Percentiles rank a stretch among this genome's conserved stretches.
Evolutionary conservation across 2,113 vertebrate genomes (phyloP).

Genomic region (Pipa parva): DNA sequence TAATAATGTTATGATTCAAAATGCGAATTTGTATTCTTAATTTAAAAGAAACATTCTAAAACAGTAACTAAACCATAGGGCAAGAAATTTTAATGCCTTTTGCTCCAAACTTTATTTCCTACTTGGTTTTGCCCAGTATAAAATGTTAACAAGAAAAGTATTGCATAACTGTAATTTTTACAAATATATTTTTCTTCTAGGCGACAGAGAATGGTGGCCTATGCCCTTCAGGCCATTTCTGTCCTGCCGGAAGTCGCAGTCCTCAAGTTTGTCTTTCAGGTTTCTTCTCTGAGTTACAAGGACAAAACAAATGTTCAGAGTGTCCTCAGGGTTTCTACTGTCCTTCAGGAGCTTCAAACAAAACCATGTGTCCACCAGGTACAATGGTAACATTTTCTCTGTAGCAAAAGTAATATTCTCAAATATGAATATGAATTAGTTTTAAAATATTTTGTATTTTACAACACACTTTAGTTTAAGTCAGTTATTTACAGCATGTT

Average conservation of each 20-base stretch:
- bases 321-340: constrained; percentile 59
- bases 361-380: constrained; percentile 48
- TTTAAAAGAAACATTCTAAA: no score
- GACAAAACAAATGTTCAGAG: constrained; percentile 39
- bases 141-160: no score
- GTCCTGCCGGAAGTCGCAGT: constrained; percentile 62
- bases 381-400: neutral
- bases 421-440: no score
- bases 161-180: no score
- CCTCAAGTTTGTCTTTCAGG: constrained; percentile 71
- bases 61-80: no score
- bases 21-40: no score
- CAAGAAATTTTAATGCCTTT: no score
- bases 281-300: constrained; percentile 59
- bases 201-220: constrained; percentile 52
- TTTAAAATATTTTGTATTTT: constrained; percentile 30
- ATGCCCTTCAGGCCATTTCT: constrained; percentile 74
- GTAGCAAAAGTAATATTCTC: no score
- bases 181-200: constrained; percentile 42
- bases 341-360: constrained; percentile 33
- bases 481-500: no score
- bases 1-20: no score
- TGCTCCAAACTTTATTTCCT: no score
- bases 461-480: rapidly evolving
- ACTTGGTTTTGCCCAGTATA: no score